Evolutionary conservation across 2,113 vertebrate species (phyloP).

Genomic region (Oncorhynchus tshawytscha): DNA sequence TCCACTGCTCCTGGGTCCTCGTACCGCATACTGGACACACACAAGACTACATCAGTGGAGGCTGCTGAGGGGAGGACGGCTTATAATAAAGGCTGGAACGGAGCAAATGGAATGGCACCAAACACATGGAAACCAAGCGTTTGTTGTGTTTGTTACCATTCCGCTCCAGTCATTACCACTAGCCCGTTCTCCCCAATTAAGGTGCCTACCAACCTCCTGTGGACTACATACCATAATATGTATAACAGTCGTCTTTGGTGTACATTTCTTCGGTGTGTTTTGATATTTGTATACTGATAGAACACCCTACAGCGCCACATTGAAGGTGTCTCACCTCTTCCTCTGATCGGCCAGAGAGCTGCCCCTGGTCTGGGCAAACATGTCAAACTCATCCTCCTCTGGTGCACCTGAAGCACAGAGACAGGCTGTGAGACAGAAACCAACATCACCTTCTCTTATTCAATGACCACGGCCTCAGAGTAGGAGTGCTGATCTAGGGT

Average conservation of each 20-base stretch:
- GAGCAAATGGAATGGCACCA: too few relatives aligned
- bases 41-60: neutral
- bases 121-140: too few relatives aligned
- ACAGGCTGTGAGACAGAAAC: conserved; percentile 1
- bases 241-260: neutral
- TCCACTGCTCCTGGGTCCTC: conserved; percentile 76
- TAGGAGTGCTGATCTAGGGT: too few relatives aligned
- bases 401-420: conserved; percentile 10
- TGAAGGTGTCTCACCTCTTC: conserved; percentile 74
- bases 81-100: too few relatives aligned
- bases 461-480: too few relatives aligned
- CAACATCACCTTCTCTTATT: neutral
- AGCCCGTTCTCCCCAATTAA: too few relatives aligned
- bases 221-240: neutral
- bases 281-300: neutral
- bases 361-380: conserved; percentile 94
- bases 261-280: neutral
- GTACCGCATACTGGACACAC: conserved; percentile 66
- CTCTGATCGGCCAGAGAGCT: conserved; percentile 93
- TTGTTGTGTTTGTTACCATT: too few relatives aligned
- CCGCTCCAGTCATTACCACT: too few relatives aligned
- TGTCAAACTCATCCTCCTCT: conserved; percentile 93
- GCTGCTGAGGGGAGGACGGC: too few relatives aligned
- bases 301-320: neutral
- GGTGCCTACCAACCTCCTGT: too few relatives aligned